phyloP scores from a whole-genome alignment of 2,113 vertebrate genomes.

The Platichthys stellatus region DNA sequence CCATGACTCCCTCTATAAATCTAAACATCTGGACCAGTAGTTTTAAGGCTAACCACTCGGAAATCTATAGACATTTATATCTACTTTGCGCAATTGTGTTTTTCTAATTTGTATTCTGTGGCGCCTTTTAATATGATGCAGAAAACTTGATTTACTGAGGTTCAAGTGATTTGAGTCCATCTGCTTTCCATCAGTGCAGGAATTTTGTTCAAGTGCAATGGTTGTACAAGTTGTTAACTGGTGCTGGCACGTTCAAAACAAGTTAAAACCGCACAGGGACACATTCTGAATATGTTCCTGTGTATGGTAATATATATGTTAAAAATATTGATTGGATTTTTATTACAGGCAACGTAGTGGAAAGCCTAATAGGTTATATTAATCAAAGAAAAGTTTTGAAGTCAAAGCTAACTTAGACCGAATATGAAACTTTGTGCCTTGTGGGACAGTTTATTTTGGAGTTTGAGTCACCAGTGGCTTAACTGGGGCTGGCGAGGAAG shows the following conservation, averaged over 20 bases:
- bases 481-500: slow-evolving; percentile 81
- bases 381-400: slow-evolving; percentile 69
- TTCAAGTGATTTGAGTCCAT: slow-evolving; percentile 15
- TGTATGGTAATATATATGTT: not conserved
- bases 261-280: not conserved
- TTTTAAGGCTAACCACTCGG: not conserved
- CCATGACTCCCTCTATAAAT: not conserved
- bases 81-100: not conserved
- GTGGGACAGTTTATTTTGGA: slow-evolving; percentile 81
- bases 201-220: not conserved
- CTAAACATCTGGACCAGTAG: slow-evolving; percentile 6
- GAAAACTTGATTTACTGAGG: slow-evolving; percentile 1
- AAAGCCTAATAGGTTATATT: slow-evolving; percentile 43
- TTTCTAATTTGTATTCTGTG: not conserved
- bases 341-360: no score
- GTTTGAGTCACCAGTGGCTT: slow-evolving; percentile 79
- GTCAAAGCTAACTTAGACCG: slow-evolving; percentile 67
- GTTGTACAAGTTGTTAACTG: slow-evolving; percentile 23
- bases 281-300: not conserved
- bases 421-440: slow-evolving; percentile 75
- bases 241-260: slow-evolving; percentile 1
- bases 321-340: no score
- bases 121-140: slow-evolving; percentile 10
- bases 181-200: slow-evolving; percentile 36
- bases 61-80: not conserved